Evolutionary conservation across 2,113 vertebrate genomes (phyloP).

Genomic region (Ptyas mucosa): DNA sequence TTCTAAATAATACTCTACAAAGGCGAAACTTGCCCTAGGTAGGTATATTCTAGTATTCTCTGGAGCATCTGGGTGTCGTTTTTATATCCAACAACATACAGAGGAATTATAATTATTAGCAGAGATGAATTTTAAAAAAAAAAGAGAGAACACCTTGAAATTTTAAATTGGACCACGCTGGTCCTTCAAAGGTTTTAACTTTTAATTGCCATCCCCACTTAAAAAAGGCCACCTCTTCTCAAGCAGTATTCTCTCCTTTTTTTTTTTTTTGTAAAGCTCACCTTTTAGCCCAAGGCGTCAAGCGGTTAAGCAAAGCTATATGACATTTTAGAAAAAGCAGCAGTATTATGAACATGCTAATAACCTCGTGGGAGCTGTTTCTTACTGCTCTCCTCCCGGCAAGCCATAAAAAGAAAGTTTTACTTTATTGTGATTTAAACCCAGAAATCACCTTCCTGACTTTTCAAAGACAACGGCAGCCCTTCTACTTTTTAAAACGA

Average conservation of each 20-base stretch:
- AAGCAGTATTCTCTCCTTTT: background rate
- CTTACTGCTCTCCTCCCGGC: constrained; percentile 66
- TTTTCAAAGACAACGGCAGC: constrained; percentile 37
- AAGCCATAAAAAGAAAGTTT: constrained; percentile 69
- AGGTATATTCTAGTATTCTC: constrained; percentile 22
- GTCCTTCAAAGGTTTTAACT: constrained; percentile 17
- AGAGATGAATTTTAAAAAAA: background rate
- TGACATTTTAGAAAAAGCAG: constrained; percentile 58
- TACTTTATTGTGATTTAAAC: constrained; percentile 69
- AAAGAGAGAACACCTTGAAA: background rate
- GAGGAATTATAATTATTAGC: background rate
- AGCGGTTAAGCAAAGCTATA: constrained; percentile 56
- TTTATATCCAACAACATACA: background rate
- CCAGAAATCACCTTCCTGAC: constrained; percentile 64
- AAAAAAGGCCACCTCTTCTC: background rate
- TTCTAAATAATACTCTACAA: constrained; percentile 34
- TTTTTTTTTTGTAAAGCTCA: constrained; percentile 28
- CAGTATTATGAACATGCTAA: constrained; percentile 64
- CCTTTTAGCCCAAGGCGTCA: constrained; percentile 52
- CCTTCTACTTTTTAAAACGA: constrained; percentile 37
- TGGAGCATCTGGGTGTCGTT: constrained; percentile 17
- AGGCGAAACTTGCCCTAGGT: constrained; percentile 40
- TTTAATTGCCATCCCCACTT: background rate
- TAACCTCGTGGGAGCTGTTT: constrained; percentile 68
- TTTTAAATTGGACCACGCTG: constrained; percentile 44